These are phyloP conservation scores for Megaceryle torquata DNA, from an alignment of 2,113 vertebrate species.

Conservation along the genomic window DNA sequence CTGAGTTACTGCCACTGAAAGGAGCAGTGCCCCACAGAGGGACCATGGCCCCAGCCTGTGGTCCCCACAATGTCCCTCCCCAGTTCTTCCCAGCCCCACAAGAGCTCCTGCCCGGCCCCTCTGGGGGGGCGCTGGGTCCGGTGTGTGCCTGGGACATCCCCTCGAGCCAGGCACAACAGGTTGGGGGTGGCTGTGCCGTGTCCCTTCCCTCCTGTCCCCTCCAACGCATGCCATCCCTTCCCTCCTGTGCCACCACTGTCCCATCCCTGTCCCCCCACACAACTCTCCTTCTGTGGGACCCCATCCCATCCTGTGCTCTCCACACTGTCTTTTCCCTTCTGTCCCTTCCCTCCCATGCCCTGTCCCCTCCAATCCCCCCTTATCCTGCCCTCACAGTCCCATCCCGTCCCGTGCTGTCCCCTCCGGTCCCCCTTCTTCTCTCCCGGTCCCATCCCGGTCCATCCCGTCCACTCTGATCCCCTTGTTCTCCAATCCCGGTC, in stretches of 20 bases:
- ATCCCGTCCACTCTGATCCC: neutral
- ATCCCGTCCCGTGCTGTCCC: neutral
- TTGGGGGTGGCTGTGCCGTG: neutral
- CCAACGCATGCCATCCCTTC: neutral
- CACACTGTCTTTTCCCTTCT: neutral
- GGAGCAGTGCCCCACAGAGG: neutral
- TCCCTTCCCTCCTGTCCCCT: neutral
- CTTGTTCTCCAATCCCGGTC: neutral
- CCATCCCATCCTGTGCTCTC: neutral
- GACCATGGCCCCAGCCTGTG: neutral
- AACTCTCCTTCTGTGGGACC: neutral
- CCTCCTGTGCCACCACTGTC: neutral
- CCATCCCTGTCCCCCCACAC: neutral
- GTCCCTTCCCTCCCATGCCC: neutral
- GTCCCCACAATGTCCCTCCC: neutral
- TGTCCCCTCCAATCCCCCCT: neutral
- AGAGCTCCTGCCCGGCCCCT: neutral
- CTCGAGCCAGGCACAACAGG: neutral
- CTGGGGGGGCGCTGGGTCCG: rapidly evolving
- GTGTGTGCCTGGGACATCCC: neutral
- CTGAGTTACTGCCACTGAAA: neutral
- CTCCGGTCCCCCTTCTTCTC: neutral
- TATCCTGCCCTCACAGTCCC: neutral
- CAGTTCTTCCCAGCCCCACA: neutral
- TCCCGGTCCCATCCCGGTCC: neutral